Conservation (phyloP, 1,140 invertebrate species). For the Argopecten irradians region DNA sequence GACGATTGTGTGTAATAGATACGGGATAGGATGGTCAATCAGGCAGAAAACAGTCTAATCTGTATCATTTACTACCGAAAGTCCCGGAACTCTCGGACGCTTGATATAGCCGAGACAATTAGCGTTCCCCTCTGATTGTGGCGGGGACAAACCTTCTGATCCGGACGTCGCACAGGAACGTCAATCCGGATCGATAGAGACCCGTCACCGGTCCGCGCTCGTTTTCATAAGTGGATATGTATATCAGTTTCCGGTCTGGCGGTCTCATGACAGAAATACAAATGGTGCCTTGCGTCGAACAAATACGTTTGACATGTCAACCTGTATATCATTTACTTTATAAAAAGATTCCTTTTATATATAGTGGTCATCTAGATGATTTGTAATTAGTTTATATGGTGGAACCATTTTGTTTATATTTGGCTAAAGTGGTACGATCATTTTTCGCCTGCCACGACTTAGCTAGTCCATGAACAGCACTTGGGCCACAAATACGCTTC, state of each 20-base stretch:
- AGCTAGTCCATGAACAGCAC: no score
- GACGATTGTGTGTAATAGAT: constrained; percentile 22
- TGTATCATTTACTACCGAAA: constrained; percentile 4
- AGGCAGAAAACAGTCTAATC: not conserved
- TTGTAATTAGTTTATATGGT: no score
- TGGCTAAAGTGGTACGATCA: no score
- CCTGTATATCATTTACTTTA: not conserved
- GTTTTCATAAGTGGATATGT: constrained; percentile 16
- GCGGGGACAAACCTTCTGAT: not conserved
- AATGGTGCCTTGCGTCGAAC: not conserved
- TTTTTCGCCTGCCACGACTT: no score
- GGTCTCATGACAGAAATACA: not conserved
- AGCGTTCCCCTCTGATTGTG: constrained; percentile 14
- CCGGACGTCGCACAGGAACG: not conserved
- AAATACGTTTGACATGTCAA: not conserved
- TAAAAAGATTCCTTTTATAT: no score
- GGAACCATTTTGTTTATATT: no score
- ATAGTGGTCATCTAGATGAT: no score
- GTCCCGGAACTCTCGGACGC: not conserved
- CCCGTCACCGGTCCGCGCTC: constrained; percentile 1
- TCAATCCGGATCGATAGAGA: not conserved
- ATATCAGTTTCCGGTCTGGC: not conserved
- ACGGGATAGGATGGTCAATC: not conserved
- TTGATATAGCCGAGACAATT: not conserved
- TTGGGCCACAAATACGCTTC: no score